These are phyloP conservation scores for Hydriomena furcata DNA, from an alignment of 2,888 invertebrate genomes.

Conservation along the genomic window DNA sequence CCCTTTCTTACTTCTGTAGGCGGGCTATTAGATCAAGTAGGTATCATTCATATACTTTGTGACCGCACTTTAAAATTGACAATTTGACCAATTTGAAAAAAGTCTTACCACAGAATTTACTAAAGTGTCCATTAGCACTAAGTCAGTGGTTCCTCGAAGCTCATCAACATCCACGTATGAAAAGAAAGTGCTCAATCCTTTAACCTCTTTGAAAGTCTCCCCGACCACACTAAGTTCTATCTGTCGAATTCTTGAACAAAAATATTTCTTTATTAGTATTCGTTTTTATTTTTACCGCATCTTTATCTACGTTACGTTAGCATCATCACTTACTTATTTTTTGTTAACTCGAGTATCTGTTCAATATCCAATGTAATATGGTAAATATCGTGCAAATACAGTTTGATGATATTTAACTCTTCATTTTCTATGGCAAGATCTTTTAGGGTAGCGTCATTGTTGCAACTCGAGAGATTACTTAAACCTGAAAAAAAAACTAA, in stretches of 20 bases:
- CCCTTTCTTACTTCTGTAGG: too few species aligned
- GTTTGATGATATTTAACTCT: constrained; percentile 9
- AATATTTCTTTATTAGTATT: not conserved
- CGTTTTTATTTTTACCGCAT: too few species aligned
- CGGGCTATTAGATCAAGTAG: too few species aligned
- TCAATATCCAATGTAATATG: constrained; percentile 12
- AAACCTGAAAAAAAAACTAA: constrained; percentile 1
- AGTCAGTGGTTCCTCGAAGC: constrained; percentile 52
- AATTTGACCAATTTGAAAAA: too few species aligned
- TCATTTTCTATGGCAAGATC: constrained; percentile 9
- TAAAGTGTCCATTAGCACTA: constrained; percentile 52
- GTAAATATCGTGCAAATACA: constrained; percentile 11
- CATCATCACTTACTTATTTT: constrained; percentile 12
- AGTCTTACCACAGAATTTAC: constrained; percentile 20
- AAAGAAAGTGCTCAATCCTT: constrained; percentile 50
- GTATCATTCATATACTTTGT: too few species aligned
- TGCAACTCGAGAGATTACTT: not conserved
- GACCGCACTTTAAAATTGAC: too few species aligned
- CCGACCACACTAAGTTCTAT: constrained; percentile 20
- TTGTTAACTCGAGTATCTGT: constrained; percentile 12
- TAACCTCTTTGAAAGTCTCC: constrained; percentile 23
- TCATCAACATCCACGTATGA: constrained; percentile 55
- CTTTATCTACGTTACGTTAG: too few species aligned
- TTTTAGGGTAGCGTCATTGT: constrained; percentile 11
- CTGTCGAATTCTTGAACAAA: constrained; percentile 29